These are phyloP conservation scores for Furnarius figulus DNA, from an alignment of 2,113 vertebrate species.

Conservation along the genomic window DNA sequence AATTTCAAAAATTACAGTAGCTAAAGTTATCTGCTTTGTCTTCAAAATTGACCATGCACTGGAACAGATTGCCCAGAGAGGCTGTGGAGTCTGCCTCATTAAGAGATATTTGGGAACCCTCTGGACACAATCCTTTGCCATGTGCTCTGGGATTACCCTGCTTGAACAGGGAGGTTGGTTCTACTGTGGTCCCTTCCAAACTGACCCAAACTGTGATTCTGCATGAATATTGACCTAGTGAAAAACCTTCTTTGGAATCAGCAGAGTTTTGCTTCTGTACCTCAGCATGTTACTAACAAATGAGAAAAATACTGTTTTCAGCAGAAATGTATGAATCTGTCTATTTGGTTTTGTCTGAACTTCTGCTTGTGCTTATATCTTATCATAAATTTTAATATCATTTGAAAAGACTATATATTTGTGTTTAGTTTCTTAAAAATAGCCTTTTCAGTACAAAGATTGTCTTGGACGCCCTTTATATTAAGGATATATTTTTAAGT, in stretches of 20 bases:
- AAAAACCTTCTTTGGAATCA: not conserved
- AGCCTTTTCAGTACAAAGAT: not conserved
- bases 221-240: not conserved
- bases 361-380: not conserved
- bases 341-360: not conserved
- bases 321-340: not conserved
- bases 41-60: not conserved
- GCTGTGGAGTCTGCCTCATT: not conserved
- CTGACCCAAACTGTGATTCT: not conserved
- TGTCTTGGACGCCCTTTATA: not conserved
- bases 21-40: not conserved
- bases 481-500: not conserved
- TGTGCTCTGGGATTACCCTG: not conserved
- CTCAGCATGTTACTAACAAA: not conserved
- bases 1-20: not conserved
- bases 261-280: not conserved
- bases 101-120: no score
- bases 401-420: not conserved
- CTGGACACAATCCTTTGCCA: fast-evolving
- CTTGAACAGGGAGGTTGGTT: not conserved
- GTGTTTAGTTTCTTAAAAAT: not conserved
- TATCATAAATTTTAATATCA: not conserved
- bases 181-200: not conserved
- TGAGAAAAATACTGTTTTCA: not conserved
- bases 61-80: not conserved